Evolutionary conservation across 2,888 invertebrate species (phyloP).

Genomic region (Ophion ventricosus): DNA sequence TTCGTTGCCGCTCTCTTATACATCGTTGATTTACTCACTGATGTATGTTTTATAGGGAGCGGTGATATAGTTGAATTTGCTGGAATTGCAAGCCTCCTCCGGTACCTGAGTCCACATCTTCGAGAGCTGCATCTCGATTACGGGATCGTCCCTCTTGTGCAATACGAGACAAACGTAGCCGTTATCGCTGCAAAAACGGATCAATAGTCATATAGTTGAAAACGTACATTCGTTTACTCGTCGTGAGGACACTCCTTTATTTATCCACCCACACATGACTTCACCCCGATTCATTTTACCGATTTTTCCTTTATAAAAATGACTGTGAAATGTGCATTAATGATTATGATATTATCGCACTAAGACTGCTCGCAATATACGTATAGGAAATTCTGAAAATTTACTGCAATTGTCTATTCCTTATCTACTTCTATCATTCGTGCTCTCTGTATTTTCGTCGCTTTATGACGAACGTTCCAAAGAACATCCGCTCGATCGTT

Average conservation of each 20-base stretch:
- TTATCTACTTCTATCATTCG: not conserved
- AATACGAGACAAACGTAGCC: slow-evolving; percentile 91
- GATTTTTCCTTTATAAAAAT: too few relatives aligned
- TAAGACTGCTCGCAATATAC: too few relatives aligned
- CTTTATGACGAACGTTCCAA: not conserved
- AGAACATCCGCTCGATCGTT: not conserved
- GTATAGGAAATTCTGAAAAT: slow-evolving; percentile 32
- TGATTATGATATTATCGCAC: too few relatives aligned
- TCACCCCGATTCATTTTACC: too few relatives aligned
- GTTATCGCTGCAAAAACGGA: slow-evolving; percentile 87
- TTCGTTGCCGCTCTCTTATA: not conserved
- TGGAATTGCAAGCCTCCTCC: slow-evolving; percentile 87
- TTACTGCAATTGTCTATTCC: not conserved
- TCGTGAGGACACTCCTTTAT: not conserved
- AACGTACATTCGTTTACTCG: not conserved
- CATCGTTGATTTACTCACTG: slow-evolving; percentile 84
- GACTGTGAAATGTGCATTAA: too few relatives aligned
- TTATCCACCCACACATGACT: not conserved
- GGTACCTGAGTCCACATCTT: slow-evolving; percentile 83
- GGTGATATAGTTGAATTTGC: slow-evolving; percentile 84
- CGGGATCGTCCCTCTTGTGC: slow-evolving; percentile 88
- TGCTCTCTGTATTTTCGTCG: not conserved
- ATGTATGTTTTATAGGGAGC: slow-evolving; percentile 87
- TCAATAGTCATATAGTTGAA: not conserved
- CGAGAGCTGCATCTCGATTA: slow-evolving; percentile 90